A percentile compares a stretch with the other conserved stretches of the same genome.
These are phyloP conservation scores for Chymomyza procnemis DNA, from an alignment of 2,888 invertebrate genomes.

Conservation along the genomic window DNA sequence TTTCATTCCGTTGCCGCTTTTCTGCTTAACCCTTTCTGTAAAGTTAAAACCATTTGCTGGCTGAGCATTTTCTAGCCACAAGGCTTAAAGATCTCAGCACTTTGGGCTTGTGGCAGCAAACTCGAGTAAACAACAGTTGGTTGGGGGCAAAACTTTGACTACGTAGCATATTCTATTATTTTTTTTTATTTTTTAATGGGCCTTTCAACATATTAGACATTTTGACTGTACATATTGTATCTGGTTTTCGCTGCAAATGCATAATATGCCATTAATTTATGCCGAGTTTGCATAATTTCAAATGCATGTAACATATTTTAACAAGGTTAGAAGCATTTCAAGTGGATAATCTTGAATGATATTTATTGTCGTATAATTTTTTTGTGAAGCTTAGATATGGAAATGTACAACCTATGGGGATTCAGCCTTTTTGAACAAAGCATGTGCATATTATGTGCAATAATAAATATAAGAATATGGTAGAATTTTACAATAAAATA, in stretches of 20 bases:
- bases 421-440: too few relatives aligned
- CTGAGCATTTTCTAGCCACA: not conserved
- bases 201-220: not conserved
- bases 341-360: not conserved
- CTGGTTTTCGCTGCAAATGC: not conserved
- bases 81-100: not conserved
- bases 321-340: not conserved
- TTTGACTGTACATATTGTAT: not conserved
- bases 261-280: conserved; percentile 63
- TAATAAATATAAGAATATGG: too few relatives aligned
- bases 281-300: conserved; percentile 47
- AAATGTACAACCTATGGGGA: too few relatives aligned
- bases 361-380: not conserved
- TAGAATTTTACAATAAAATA: too few relatives aligned
- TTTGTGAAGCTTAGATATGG: too few relatives aligned
- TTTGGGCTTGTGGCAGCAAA: not conserved
- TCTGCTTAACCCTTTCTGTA: not conserved
- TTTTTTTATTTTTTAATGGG: not conserved
- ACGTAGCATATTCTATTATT: not conserved
- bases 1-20: conserved; percentile 22
- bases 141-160: not conserved
- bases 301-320: conserved; percentile 34
- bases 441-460: too few relatives aligned
- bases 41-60: not conserved
- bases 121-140: not conserved